Conservation (phyloP, 2,113 vertebrate species). For the Patagioenas fasciata region DNA sequence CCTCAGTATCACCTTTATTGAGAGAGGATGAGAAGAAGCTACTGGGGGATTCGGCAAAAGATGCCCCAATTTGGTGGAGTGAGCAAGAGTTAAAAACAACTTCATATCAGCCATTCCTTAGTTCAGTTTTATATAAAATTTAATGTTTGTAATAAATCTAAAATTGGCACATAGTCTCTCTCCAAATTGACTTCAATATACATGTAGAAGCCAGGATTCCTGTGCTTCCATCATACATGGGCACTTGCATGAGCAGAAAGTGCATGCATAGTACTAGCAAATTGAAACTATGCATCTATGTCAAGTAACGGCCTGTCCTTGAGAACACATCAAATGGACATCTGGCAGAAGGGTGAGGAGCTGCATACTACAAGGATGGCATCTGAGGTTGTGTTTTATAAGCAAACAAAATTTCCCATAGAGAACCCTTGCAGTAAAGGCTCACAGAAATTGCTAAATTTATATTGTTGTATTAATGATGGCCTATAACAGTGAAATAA, state of each 20-base stretch:
- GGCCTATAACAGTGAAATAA: neutral
- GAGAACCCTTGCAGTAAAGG: neutral
- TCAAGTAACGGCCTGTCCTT: neutral
- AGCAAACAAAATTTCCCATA: neutral
- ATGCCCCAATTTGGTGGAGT: neutral
- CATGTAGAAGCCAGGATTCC: neutral
- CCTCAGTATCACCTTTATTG: neutral
- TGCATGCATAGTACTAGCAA: neutral
- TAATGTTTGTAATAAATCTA: neutral
- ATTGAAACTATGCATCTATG: neutral
- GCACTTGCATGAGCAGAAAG: neutral
- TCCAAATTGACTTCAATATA: fast-evolving
- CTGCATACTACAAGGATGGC: neutral
- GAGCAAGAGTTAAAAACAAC: neutral
- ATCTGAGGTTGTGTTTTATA: neutral
- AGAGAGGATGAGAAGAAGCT: neutral
- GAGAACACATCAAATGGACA: neutral
- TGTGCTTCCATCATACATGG: neutral
- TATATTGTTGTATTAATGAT: neutral
- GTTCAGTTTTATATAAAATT: neutral
- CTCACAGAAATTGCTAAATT: neutral
- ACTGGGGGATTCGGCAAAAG: neutral
- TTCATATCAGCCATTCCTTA: neutral
- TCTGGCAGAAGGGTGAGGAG: neutral
- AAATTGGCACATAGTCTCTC: neutral